Percentiles rank a stretch among this genome's conserved stretches.
Conservation (phyloP, 1,140 invertebrate genomes). For the Callitettix versicolor region DNA sequence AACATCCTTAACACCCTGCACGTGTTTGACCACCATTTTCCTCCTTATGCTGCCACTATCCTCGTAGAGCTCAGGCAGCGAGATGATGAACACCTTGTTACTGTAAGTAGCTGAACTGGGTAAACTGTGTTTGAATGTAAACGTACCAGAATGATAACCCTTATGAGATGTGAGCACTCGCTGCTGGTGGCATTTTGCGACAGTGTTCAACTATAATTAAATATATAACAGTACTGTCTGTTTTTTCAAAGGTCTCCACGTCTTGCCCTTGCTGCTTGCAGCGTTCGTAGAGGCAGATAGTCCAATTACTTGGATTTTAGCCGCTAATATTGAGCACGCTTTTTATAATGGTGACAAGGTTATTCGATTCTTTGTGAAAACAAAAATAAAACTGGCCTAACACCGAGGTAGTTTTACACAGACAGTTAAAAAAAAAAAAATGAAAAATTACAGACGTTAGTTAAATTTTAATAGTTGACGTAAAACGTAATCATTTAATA, state of each 20-base stretch:
- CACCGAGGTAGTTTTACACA: no score
- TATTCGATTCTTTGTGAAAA: neutral
- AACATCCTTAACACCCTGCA: conserved; percentile 61
- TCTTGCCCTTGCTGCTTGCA: neutral
- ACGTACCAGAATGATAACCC: neutral
- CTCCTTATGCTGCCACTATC: conserved; percentile 65
- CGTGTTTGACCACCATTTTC: conserved; percentile 59
- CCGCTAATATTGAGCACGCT: no score
- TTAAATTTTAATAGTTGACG: neutral
- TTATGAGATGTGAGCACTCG: no score
- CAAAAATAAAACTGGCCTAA: neutral
- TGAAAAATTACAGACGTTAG: neutral
- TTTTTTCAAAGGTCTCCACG: no score
- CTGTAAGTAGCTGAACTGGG: conserved; percentile 26
- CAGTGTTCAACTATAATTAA: no score
- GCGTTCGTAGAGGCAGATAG: no score
- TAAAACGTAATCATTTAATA: no score
- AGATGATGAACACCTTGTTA: conserved; percentile 34
- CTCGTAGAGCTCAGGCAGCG: conserved; percentile 36
- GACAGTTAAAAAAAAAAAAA: neutral
- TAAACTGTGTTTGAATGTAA: neutral
- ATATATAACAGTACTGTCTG: no score
- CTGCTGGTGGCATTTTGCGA: no score
- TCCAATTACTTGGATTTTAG: no score
- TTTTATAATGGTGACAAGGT: no score